Evolutionary conservation across 1,140 invertebrate genomes (phyloP).

Genomic region (Fopius arisanus): DNA sequence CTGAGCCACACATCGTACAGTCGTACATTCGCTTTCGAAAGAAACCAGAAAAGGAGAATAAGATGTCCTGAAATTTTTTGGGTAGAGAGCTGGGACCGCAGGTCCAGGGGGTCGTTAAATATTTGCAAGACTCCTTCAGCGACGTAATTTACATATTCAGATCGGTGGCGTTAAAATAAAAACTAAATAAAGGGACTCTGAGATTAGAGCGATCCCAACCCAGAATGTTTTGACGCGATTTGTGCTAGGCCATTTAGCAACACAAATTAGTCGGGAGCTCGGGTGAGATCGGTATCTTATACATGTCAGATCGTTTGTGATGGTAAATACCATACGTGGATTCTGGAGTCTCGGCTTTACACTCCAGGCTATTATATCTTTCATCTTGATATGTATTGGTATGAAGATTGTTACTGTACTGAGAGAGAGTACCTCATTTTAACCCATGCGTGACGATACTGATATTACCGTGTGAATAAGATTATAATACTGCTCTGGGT

Average conservation of each 20-base stretch:
- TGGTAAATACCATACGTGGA: slow-evolving; percentile 20
- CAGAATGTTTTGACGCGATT: slow-evolving; percentile 18
- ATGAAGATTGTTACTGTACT: slow-evolving; percentile 5
- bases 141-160: not conserved
- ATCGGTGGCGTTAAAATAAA: not conserved
- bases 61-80: slow-evolving; percentile 46
- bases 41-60: slow-evolving; percentile 31
- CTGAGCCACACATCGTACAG: slow-evolving; percentile 16
- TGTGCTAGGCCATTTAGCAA: slow-evolving; percentile 34
- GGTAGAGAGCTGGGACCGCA: slow-evolving; percentile 20
- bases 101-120: not conserved
- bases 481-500: slow-evolving; percentile 8
- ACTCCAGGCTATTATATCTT: not conserved
- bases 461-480: slow-evolving; percentile 14
- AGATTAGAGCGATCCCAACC: not conserved
- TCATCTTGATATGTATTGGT: not conserved
- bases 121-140: slow-evolving; percentile 16
- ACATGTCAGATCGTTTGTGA: slow-evolving; percentile 32
- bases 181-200: slow-evolving; percentile 1
- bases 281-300: slow-evolving; percentile 28
- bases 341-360: not conserved
- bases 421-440: not conserved
- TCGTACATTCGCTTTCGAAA: slow-evolving; percentile 19
- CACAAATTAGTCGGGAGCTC: slow-evolving; percentile 34
- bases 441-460: slow-evolving; percentile 4